These are phyloP conservation scores for Plusia festucae DNA, from an alignment of 2,888 invertebrate species.

Conservation along the genomic window DNA sequence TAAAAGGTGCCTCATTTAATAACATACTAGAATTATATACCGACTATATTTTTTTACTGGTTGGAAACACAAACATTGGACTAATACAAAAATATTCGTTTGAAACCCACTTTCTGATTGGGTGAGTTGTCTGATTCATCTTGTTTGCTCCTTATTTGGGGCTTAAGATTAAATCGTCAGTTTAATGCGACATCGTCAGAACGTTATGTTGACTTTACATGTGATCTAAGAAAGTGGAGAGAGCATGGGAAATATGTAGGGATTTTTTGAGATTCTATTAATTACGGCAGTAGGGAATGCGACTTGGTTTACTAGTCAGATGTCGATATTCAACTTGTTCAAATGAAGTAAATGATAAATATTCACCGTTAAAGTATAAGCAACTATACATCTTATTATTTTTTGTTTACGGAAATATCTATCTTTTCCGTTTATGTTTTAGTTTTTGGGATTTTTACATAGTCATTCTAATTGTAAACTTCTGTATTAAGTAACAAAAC, in stretches of 20 bases:
- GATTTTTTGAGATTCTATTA: slow-evolving; percentile 27
- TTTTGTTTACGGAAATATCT: slow-evolving; percentile 9
- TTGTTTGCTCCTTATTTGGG: slow-evolving; percentile 29
- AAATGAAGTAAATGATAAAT: not conserved
- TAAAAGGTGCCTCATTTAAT: not conserved
- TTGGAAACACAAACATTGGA: not conserved
- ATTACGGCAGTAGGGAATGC: slow-evolving; percentile 17
- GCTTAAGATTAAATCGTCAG: slow-evolving; percentile 40
- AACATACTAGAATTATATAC: slow-evolving; percentile 4
- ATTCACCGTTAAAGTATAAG: too few relatives aligned
- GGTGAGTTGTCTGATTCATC: slow-evolving; percentile 22
- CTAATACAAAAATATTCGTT: not conserved
- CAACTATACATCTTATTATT: too few relatives aligned
- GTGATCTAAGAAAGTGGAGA: slow-evolving; percentile 42
- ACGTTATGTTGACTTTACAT: slow-evolving; percentile 42
- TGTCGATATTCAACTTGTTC: slow-evolving; percentile 10
- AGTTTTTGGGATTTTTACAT: slow-evolving; percentile 17
- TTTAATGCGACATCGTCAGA: slow-evolving; percentile 31
- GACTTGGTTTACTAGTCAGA: slow-evolving; percentile 1
- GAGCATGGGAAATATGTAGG: slow-evolving; percentile 44
- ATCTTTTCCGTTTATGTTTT: not conserved
- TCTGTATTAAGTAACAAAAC: slow-evolving; percentile 43
- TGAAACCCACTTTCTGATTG: slow-evolving; percentile 44
- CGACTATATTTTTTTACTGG: slow-evolving; percentile 12
- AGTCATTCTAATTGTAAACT: slow-evolving; percentile 35